A percentile compares a stretch with the other conserved stretches of the same genome.
Conservation (phyloP, 2,797 vertebrate species). For the Steatocranus sp. region DNA sequence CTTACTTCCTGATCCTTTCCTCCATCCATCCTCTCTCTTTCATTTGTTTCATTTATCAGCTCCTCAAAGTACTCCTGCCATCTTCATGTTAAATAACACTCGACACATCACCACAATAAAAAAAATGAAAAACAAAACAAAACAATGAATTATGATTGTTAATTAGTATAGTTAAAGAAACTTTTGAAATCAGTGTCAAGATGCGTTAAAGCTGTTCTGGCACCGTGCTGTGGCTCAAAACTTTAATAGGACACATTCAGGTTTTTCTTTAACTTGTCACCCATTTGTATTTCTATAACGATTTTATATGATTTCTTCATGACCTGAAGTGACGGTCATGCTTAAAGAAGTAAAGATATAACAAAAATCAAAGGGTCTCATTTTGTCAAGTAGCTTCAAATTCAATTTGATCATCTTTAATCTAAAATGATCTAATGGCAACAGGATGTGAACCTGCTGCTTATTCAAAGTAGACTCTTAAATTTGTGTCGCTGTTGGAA, state of each 20-base stretch:
- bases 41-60: not conserved
- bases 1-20: not conserved
- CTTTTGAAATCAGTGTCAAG: not conserved
- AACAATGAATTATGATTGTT: not conserved
- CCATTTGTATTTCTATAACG: rapidly evolving
- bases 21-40: not conserved
- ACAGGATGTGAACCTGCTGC: not conserved
- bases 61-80: not conserved
- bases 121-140: not conserved
- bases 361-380: not conserved
- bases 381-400: not conserved
- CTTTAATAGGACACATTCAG: not conserved
- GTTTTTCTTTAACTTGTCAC: not conserved
- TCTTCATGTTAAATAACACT: not conserved
- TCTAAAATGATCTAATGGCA: not conserved
- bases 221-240: not conserved
- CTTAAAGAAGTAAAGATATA: not conserved
- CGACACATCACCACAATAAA: not conserved
- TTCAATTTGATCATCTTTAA: not conserved
- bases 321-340: not conserved
- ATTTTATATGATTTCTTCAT: not conserved
- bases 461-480: not conserved
- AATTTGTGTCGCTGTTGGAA: not conserved
- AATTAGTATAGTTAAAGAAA: not conserved
- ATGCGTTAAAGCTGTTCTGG: not conserved